A percentile compares a stretch with the other conserved stretches of the same genome.
Evolutionary conservation across 1,140 invertebrate species (phyloP).

Genomic region (Piezodorus guildinii): DNA sequence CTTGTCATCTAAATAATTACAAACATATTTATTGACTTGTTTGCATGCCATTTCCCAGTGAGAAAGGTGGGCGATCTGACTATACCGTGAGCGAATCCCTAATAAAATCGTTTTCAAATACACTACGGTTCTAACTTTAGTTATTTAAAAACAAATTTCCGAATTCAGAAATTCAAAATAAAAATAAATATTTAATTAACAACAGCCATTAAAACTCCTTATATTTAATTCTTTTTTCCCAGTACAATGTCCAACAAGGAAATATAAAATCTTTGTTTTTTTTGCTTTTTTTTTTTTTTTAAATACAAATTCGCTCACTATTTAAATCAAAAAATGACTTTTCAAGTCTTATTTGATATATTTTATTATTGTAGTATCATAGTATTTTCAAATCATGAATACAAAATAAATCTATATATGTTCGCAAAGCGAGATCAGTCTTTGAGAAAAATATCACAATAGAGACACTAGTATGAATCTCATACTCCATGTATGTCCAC

Average conservation of each 20-base stretch:
- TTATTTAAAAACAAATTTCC: no score
- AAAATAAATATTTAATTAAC: no score
- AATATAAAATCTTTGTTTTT: no score
- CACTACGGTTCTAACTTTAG: no score
- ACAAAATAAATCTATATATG: slow-evolving; percentile 11
- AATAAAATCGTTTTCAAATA: not conserved
- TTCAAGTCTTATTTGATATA: not conserved
- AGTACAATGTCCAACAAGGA: no score
- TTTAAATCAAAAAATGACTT: not conserved
- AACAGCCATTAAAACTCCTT: no score
- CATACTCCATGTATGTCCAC: no score
- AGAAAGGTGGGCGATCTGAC: slow-evolving; percentile 28
- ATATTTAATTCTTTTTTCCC: no score
- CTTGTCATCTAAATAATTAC: slow-evolving; percentile 19
- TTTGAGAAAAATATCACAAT: slow-evolving; percentile 18
- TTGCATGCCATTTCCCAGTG: slow-evolving; percentile 25
- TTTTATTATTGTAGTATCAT: slow-evolving; percentile 1
- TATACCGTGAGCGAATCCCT: slow-evolving; percentile 8
- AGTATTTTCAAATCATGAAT: slow-evolving; percentile 6
- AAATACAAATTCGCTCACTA: slow-evolving; percentile 2
- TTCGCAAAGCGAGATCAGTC: slow-evolving; percentile 17
- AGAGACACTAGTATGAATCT: not conserved
- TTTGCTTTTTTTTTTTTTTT: no score
- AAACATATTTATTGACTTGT: slow-evolving; percentile 4
- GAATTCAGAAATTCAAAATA: no score